phyloP scores from a whole-genome alignment of 2,888 invertebrate species.

The Pycnomerus fuliginosus region DNA sequence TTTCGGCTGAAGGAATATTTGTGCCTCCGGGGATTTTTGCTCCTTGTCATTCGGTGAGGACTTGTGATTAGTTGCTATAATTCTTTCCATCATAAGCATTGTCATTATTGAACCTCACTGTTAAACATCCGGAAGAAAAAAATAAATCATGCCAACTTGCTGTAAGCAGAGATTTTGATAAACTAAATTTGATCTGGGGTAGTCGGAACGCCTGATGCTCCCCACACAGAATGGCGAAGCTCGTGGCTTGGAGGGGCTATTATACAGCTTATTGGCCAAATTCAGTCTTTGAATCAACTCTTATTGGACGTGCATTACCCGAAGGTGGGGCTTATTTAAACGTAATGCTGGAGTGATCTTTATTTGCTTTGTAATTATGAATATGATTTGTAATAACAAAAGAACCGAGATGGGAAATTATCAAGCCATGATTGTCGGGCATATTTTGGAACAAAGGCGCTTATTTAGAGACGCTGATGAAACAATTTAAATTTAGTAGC shows the following conservation, averaged over 20 bases:
- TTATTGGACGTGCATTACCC: slow-evolving; percentile 28
- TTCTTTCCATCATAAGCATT: slow-evolving; percentile 56
- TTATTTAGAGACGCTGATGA: slow-evolving; percentile 49
- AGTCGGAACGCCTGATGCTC: slow-evolving; percentile 28
- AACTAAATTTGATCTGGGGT: slow-evolving; percentile 30
- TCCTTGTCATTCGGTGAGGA: slow-evolving; percentile 27
- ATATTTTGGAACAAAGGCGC: slow-evolving; percentile 49
- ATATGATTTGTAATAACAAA: slow-evolving; percentile 55
- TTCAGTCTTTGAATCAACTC: too few relatives aligned
- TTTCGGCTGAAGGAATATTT: slow-evolving; percentile 46
- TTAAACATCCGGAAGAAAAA: background rate
- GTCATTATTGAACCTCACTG: slow-evolving; percentile 48
- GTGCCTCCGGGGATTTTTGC: slow-evolving; percentile 36
- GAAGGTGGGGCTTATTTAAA: slow-evolving; percentile 35
- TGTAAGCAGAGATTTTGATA: slow-evolving; percentile 34
- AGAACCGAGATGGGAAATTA: slow-evolving; percentile 43
- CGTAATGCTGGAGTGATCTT: slow-evolving; percentile 34
- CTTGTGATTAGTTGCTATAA: slow-evolving; percentile 40
- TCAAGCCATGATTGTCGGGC: slow-evolving; percentile 50
- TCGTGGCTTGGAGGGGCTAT: too few relatives aligned
- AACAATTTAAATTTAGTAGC: slow-evolving; percentile 53
- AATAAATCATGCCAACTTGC: too few relatives aligned
- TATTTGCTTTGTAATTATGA: slow-evolving; percentile 56
- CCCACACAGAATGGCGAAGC: slow-evolving; percentile 40
- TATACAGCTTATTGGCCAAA: too few relatives aligned